phyloP scores from a whole-genome alignment of 1,140 invertebrate species.

The Brachionus koreanus region DNA sequence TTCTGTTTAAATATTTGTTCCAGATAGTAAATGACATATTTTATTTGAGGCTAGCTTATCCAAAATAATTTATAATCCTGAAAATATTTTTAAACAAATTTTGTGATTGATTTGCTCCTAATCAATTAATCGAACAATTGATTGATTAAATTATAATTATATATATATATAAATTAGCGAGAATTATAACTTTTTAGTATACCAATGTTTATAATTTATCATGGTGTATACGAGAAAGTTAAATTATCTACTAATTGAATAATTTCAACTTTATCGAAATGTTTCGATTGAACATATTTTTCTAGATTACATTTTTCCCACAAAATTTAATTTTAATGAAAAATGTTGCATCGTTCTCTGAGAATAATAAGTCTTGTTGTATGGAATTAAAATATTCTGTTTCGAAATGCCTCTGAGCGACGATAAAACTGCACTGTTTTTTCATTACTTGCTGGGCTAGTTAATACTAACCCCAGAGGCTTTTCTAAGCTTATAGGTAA shows the following conservation, averaged over 20 bases:
- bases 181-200: neutral
- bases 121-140: constrained; percentile 39
- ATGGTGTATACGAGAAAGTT: constrained; percentile 33
- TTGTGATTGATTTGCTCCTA: constrained; percentile 9
- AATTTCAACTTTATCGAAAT: neutral
- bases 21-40: constrained; percentile 29
- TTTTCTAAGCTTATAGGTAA: neutral
- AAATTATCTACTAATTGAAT: constrained; percentile 11
- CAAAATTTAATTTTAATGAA: neutral
- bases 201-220: constrained; percentile 30
- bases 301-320: neutral
- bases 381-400: constrained; percentile 1
- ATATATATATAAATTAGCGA: neutral
- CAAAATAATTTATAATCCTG: neutral
- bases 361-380: neutral
- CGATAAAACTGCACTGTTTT: neutral
- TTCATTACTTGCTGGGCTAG: neutral
- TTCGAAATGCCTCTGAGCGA: neutral
- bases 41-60: constrained; percentile 4
- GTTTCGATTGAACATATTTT: constrained; percentile 29
- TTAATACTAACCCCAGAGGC: neutral
- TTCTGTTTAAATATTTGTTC: constrained; percentile 34
- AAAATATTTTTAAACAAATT: constrained; percentile 1
- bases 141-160: constrained; percentile 29
- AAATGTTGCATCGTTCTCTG: constrained; percentile 2